Percentiles rank a stretch among this genome's conserved stretches.
These are phyloP conservation scores for Drosophila sturtevanti DNA, from an alignment of 1,140 invertebrate genomes.

Conservation along the genomic window DNA sequence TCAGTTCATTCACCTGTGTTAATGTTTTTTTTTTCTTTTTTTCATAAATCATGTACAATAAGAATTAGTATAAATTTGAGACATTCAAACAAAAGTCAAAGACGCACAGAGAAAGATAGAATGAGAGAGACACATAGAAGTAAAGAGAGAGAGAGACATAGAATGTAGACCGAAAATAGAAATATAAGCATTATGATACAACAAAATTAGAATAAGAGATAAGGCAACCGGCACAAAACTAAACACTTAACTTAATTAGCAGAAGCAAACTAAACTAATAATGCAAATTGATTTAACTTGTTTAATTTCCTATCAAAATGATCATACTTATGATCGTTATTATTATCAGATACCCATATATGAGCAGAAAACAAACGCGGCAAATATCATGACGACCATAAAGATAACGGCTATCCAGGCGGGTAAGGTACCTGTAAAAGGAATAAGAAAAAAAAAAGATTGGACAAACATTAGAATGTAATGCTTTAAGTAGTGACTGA, in stretches of 20 bases:
- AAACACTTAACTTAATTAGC: conserved; percentile 72
- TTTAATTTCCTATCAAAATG: conserved; percentile 12
- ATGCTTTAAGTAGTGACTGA: no score
- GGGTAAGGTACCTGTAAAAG: conserved; percentile 88
- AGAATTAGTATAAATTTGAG: conserved; percentile 15
- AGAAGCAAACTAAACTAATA: conserved; percentile 62
- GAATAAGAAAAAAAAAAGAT: conserved; percentile 30
- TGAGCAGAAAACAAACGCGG: conserved; percentile 90
- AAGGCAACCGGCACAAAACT: conserved; percentile 60
- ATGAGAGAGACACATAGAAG: conserved; percentile 2
- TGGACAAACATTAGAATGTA: conserved; percentile 1
- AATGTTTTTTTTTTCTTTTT: not conserved
- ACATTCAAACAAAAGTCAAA: conserved; percentile 19
- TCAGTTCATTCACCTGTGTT: conserved; percentile 15
- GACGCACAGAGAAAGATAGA: conserved; percentile 20
- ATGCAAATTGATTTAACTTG: conserved; percentile 57
- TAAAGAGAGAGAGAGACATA: not conserved
- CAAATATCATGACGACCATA: conserved; percentile 88
- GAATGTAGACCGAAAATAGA: not conserved
- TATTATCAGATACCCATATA: conserved; percentile 89
- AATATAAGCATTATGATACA: conserved; percentile 31
- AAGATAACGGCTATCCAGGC: conserved; percentile 90
- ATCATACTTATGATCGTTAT: not conserved
- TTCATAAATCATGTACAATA: conserved; percentile 4
- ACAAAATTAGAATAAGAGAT: conserved; percentile 44